Percentiles rank a stretch among this genome's conserved stretches.
Evolutionary conservation across 2,888 invertebrate species (phyloP).

Genomic region (Spisula subtruncata): DNA sequence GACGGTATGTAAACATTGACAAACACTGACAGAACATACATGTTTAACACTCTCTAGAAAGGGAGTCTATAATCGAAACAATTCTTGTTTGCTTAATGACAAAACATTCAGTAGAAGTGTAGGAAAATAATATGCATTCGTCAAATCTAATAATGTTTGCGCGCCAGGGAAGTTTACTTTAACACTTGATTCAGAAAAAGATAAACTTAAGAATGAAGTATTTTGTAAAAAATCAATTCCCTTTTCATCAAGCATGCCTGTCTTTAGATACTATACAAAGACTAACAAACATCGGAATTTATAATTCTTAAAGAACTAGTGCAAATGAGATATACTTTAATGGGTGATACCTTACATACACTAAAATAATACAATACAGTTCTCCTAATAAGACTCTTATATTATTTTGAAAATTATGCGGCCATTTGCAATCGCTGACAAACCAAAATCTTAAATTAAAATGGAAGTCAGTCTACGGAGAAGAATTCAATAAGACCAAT

Average conservation of each 20-base stretch:
- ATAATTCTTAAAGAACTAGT: no score
- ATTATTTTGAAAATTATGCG: no score
- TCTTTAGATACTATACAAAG: neutral
- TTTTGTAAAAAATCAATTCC: neutral
- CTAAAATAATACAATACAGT: no score
- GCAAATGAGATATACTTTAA: no score
- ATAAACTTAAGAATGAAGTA: neutral
- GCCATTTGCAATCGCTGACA: no score
- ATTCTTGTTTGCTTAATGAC: neutral
- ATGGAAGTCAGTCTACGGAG: no score
- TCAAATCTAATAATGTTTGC: conserved; percentile 9
- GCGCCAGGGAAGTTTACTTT: neutral
- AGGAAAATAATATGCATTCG: neutral
- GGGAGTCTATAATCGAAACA: conserved; percentile 11
- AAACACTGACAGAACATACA: neutral
- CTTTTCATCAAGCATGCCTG: neutral
- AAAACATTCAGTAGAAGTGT: neutral
- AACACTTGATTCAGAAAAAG: conserved; percentile 8
- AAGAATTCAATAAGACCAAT: no score
- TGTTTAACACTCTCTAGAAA: neutral
- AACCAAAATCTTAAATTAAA: no score
- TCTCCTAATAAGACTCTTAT: no score
- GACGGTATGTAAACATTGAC: conserved; percentile 2
- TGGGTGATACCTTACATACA: no score
- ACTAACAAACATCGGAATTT: no score